Evolutionary conservation across 2,113 vertebrate genomes (phyloP).

Genomic region (Leucoraja erinaceus): DNA sequence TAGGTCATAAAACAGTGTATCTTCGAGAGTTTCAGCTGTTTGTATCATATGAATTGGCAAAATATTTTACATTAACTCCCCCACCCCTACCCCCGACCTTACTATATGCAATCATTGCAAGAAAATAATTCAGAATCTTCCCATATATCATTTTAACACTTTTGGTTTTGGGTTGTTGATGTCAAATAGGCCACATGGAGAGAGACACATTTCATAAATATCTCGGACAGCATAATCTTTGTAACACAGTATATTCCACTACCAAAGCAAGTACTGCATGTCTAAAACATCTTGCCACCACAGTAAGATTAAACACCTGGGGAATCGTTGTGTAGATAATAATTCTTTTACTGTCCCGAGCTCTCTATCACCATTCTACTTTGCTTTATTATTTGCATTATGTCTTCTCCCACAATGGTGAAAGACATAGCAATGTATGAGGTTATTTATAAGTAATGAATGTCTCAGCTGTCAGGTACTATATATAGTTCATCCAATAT

Average conservation of each 20-base stretch:
- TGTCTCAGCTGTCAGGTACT: not conserved
- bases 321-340: not conserved
- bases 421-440: not conserved
- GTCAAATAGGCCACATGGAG: not conserved
- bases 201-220: not conserved
- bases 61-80: not conserved
- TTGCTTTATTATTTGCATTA: constrained; percentile 14
- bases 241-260: not conserved
- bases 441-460: constrained; percentile 16
- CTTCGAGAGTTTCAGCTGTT: not conserved
- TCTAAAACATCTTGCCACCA: not conserved
- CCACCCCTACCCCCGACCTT: not conserved
- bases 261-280: not conserved
- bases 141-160: not conserved
- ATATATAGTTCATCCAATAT: not conserved
- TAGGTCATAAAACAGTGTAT: not conserved
- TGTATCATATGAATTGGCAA: not conserved
- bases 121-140: not conserved
- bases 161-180: not conserved
- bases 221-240: not conserved
- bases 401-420: not conserved
- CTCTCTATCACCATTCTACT: not conserved
- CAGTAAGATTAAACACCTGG: not conserved
- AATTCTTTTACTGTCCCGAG: not conserved
- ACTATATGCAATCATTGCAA: not conserved